phyloP scores from a whole-genome alignment of 2,888 invertebrate genomes.

The Nomada fabriciana region DNA sequence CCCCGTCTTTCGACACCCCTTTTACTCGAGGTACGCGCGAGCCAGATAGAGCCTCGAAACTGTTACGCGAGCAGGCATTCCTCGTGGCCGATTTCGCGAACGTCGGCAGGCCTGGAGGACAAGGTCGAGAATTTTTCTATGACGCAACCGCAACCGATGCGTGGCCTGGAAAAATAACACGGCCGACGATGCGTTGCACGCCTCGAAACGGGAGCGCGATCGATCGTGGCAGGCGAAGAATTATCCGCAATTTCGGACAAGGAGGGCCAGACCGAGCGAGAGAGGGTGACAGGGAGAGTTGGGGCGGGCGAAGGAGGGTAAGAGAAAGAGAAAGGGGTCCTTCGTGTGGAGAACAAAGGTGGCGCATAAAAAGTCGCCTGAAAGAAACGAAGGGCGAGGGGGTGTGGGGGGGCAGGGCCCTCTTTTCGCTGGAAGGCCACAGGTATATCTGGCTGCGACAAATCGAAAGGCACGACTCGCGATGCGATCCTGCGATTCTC shows the following conservation, averaged over 20 bases:
- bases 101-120: background rate
- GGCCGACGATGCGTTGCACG: background rate
- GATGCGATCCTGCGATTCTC: constrained; percentile 44
- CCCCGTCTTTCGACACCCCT: too few species aligned
- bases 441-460: constrained; percentile 45
- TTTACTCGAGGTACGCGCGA: too few species aligned
- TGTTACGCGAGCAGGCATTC: constrained; percentile 8
- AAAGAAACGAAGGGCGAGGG: background rate
- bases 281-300: background rate
- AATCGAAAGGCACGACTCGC: constrained; percentile 46
- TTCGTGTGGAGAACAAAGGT: background rate
- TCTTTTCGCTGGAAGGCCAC: constrained; percentile 36
- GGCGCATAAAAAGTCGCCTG: background rate
- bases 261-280: background rate
- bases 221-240: constrained; percentile 24
- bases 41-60: background rate
- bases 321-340: background rate
- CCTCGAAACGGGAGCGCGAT: background rate
- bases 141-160: constrained; percentile 9
- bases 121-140: constrained; percentile 14
- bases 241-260: constrained; percentile 45
- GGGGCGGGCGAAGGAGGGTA: background rate
- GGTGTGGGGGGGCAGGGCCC: background rate
- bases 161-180: constrained; percentile 50
- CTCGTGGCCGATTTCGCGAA: constrained; percentile 2